These are phyloP conservation scores for Dendrolimus punctatus DNA, from an alignment of 1,140 invertebrate species.

Conservation along the genomic window DNA sequence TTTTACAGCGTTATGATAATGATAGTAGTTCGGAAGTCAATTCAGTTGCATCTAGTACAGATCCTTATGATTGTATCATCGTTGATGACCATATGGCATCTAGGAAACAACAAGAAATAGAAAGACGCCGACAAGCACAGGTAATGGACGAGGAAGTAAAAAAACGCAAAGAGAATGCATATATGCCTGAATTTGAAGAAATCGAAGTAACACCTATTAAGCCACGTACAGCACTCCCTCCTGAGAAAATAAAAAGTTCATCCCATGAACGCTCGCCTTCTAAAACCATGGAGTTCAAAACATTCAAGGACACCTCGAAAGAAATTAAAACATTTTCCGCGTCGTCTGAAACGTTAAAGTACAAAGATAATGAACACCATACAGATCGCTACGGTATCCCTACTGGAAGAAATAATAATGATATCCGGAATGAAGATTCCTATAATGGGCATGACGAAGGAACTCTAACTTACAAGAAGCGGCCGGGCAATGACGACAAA, in stretches of 20 bases:
- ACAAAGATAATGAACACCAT: constrained; percentile 57
- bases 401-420: constrained; percentile 52
- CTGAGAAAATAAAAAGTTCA: constrained; percentile 56
- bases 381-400: constrained; percentile 58
- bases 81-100: constrained; percentile 80
- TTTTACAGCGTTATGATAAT: constrained; percentile 79
- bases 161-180: constrained; percentile 63
- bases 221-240: constrained; percentile 57
- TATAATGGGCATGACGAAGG: constrained; percentile 60
- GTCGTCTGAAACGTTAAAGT: constrained; percentile 64
- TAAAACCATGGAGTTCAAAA: constrained; percentile 69
- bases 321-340: constrained; percentile 70
- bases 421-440: constrained; percentile 37
- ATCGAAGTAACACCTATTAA: constrained; percentile 66
- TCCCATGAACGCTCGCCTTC: constrained; percentile 50
- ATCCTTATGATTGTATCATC: constrained; percentile 82
- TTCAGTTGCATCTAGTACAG: constrained; percentile 77
- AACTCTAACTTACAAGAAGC: constrained; percentile 67
- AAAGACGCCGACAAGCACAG: constrained; percentile 54
- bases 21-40: constrained; percentile 74
- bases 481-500: constrained; percentile 60
- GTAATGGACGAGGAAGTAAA: constrained; percentile 53
- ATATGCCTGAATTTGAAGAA: constrained; percentile 67
- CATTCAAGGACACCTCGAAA: constrained; percentile 68
- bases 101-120: constrained; percentile 73